Evolutionary conservation across 2,888 invertebrate genomes (phyloP).

Genomic region (Smittia aterrima): DNA sequence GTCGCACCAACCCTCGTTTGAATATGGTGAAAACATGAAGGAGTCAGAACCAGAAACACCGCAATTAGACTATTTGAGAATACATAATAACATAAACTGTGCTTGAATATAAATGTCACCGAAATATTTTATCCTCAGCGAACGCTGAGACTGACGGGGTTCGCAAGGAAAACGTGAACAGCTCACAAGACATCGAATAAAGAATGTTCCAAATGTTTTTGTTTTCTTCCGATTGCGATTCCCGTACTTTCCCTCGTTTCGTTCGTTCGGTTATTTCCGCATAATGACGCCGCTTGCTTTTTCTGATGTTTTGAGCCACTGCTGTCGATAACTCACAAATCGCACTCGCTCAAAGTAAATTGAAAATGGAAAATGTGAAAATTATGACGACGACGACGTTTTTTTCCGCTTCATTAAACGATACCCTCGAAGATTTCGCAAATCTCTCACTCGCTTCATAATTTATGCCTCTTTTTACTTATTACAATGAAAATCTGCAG

Average conservation of each 20-base stretch:
- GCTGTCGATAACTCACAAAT: background rate
- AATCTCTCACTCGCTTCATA: background rate
- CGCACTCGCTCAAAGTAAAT: background rate
- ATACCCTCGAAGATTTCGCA: background rate
- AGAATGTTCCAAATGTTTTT: too few species aligned
- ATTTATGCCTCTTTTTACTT: background rate
- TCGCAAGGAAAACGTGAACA: too few species aligned
- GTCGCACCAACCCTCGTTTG: background rate
- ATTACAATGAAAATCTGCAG: background rate
- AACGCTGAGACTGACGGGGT: too few species aligned
- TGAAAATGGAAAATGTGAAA: background rate
- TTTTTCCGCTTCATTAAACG: slow-evolving; percentile 17
- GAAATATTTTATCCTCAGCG: background rate
- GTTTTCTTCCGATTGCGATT: too few species aligned
- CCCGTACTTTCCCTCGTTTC: too few species aligned
- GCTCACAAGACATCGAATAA: too few species aligned
- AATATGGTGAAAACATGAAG: background rate
- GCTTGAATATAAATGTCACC: background rate
- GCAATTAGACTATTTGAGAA: background rate
- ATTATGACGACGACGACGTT: background rate
- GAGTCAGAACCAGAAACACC: slow-evolving; percentile 7
- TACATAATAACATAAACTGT: slow-evolving; percentile 2
- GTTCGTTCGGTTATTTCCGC: too few species aligned
- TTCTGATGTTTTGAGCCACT: background rate
- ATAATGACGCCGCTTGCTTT: too few species aligned